Base-by-base conservation (phyloP, 2,797 vertebrate genomes). In the Centropyge bicolor region DNA sequence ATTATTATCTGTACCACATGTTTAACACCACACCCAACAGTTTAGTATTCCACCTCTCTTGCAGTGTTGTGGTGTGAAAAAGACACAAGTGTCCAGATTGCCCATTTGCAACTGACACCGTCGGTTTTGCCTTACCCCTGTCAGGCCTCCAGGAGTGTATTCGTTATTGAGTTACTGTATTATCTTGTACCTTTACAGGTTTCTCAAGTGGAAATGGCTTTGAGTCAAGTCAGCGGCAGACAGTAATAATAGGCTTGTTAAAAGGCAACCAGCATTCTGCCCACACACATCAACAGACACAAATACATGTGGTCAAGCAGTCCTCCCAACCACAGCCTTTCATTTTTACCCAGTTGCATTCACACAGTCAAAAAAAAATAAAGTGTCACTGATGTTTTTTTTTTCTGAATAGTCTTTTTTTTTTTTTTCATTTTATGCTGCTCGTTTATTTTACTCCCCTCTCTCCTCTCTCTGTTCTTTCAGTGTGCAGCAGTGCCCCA, bases 401-500 rank as follows among this genome's bases (percentile, higher is more conserved):
- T 54, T 51, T 35, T 13, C 20, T 49, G 79, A 31, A 52, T 22
- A 27, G 8, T 57, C 31, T 7, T 80, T 45, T 61, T 40, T 56
- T 22, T 59, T 65, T 67, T 70, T 22, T 43, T 14, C n/a, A n/a
- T n/a, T 46, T 14, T 13, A 70, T 63, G 57, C 45, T 62, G 14
- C 24, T 51, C 85, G 6, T 36, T 66, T 63, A 27, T 83, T 19
- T 70, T 3, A 22, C 17, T 38, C 8, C 36, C 12, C 14, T 41
- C 20, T 41, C 20, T 46, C n/a, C 48, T n/a, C n/a, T 62, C 43
- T 70, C 22, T 70, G 57, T 16, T 38, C 59, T 63, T 65, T 24
- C 73, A 99, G 98, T 97, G 78, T 99, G 98, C 94, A 99, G 98
- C 91, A 98, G 97, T 71, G 97, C 97, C 11, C 98, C 98, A 0